These are phyloP conservation scores for Copidosoma aretas DNA, from an alignment of 2,888 invertebrate genomes.

Conservation along the genomic window DNA sequence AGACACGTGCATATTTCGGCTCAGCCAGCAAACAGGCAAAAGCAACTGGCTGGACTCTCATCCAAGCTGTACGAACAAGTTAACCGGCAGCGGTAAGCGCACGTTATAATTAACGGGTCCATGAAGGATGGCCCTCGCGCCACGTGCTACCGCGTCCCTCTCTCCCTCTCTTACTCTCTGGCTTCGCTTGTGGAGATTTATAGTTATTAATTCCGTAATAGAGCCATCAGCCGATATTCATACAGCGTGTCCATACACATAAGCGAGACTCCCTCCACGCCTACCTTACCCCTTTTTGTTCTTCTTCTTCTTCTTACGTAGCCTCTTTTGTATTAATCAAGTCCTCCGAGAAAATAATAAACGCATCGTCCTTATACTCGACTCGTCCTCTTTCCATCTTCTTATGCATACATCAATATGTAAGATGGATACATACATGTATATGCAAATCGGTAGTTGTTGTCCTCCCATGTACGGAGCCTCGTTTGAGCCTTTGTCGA, in stretches of 20 bases:
- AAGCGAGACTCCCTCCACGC: neutral
- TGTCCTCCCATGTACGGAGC: too few relatives aligned
- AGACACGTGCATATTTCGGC: constrained; percentile 9
- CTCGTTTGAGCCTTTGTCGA: too few relatives aligned
- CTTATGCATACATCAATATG: too few relatives aligned
- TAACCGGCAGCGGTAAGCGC: constrained; percentile 3
- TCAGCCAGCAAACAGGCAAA: too few relatives aligned
- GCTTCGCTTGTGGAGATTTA: constrained; percentile 51
- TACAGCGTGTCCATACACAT: neutral
- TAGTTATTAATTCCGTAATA: constrained; percentile 60
- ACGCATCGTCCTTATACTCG: constrained; percentile 15
- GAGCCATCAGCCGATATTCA: constrained; percentile 51
- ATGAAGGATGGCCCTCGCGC: constrained; percentile 44
- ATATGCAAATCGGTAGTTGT: too few relatives aligned
- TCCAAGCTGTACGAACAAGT: too few relatives aligned
- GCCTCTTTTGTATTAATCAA: constrained; percentile 30
- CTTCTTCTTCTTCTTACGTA: constrained; percentile 34
- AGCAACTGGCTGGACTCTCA: too few relatives aligned
- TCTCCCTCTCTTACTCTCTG: constrained; percentile 39
- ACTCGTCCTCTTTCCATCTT: neutral
- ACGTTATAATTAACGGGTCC: constrained; percentile 34
- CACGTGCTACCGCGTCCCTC: constrained; percentile 45
- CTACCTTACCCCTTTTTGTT: constrained; percentile 26
- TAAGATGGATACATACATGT: too few relatives aligned
- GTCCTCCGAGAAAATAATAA: constrained; percentile 43